phyloP scores from a whole-genome alignment of 2,797 vertebrate genomes.

The Chanos chanos region DNA sequence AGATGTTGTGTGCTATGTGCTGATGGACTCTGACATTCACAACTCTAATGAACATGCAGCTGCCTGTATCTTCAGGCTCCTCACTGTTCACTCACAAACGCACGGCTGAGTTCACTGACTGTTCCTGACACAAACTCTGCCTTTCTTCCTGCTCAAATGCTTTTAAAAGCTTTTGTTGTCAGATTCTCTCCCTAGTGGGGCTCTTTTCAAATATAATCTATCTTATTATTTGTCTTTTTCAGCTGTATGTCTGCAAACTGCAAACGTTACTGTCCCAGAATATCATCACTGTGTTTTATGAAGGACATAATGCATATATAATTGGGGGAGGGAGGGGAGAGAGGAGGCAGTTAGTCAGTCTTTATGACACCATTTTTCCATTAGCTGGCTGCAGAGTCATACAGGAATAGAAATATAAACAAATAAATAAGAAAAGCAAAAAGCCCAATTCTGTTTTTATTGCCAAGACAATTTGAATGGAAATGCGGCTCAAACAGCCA shows the following conservation, averaged over 20 bases:
- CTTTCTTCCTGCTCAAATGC: slow-evolving; percentile 8
- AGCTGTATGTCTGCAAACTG: slow-evolving; percentile 8
- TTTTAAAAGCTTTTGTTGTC: slow-evolving; percentile 20
- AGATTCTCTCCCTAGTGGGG: slow-evolving; percentile 6
- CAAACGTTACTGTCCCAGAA: background rate
- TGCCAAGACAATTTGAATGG: no score
- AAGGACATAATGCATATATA: background rate
- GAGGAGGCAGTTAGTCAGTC: no score
- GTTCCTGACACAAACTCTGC: slow-evolving; percentile 8
- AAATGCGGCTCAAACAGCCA: no score
- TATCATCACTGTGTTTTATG: no score
- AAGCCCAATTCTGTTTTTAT: no score
- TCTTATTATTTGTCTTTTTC: slow-evolving; percentile 13
- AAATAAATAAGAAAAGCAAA: no score
- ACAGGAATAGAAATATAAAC: no score
- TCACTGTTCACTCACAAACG: slow-evolving; percentile 34
- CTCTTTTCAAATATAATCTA: background rate
- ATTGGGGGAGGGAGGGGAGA: background rate
- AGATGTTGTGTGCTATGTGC: slow-evolving; percentile 35
- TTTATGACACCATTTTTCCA: no score
- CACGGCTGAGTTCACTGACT: slow-evolving; percentile 26
- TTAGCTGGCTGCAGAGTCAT: no score
- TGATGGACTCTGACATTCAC: slow-evolving; percentile 6
- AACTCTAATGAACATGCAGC: slow-evolving; percentile 41
- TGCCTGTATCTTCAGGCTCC: slow-evolving; percentile 32